Evolutionary conservation across 2,113 vertebrate species (phyloP), one percentile per base, ranked within the genome.

Genomic region (Tringa solitaria): DNA sequence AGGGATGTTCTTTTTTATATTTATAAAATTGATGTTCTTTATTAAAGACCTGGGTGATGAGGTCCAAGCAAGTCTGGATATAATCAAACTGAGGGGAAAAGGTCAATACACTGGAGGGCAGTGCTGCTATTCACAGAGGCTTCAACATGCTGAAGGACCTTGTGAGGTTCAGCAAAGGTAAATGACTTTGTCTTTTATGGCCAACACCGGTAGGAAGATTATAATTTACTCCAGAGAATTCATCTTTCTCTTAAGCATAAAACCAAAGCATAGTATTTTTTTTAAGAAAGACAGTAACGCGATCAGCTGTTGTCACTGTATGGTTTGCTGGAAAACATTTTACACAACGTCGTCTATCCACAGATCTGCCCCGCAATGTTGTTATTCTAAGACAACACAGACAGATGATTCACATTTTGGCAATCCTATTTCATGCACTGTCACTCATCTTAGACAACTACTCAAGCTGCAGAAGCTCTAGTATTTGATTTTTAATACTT

Each of bases 401-500:
- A 81, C 56, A 78, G 37, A 83, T 61, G 45, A 59, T 74, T 95
- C 76, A 89, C n/a, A 46, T 93, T 92, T 96, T 93, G 73, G 41
- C 67, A 90, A 59, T 90, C 18, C 22, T 92, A 75, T 93, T 95
- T 87, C 80, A 81, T 92, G 72, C 45, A 35, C 24, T 95, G 79
- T 70, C 88, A 95, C 60, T 95, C 50, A 84, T 74, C 35, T 88
- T 53, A 92, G 89, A 53, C n/a, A 90, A 80, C 46, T 72, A 6
- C 41, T 43, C 69, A 23, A 86, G 20, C 46, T 86, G 10, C n/a
- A 70, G 33, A 78, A 95, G 39, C 35, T 48, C n/a, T 60, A 43
- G 7, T 72, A 56, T 78, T 94, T 93, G 28, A 59, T 74, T 81
- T 80, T 69, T 35, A 70, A 59, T 59, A 30, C 26, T 74, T 85